Conservation (phyloP, 2,797 vertebrate species). For the Lagodon rhomboides region DNA sequence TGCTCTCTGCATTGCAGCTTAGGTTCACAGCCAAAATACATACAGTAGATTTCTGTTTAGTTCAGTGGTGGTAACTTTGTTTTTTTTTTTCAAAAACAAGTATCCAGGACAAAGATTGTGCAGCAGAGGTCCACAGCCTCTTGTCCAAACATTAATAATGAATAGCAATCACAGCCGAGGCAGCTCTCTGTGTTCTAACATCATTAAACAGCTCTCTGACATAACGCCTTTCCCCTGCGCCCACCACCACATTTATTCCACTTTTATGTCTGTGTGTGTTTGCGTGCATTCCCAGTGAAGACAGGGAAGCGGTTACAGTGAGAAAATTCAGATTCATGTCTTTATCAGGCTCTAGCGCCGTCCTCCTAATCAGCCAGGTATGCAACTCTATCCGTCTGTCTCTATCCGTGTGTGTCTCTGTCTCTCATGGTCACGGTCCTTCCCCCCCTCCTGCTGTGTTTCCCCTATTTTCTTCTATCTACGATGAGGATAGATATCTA, state of each 20-base stretch:
- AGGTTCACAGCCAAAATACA: slow-evolving; percentile 25
- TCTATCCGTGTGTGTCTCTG: slow-evolving; percentile 52
- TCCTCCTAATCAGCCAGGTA: slow-evolving; percentile 91
- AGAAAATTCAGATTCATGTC: slow-evolving; percentile 83
- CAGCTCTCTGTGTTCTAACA: slow-evolving; percentile 45
- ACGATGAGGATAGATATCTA: slow-evolving; percentile 57
- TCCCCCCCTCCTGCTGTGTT: slow-evolving; percentile 23
- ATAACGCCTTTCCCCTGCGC: slow-evolving; percentile 58
- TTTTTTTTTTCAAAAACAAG: slow-evolving; percentile 25
- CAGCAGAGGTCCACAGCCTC: slow-evolving; percentile 31
- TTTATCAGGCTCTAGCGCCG: slow-evolving; percentile 89
- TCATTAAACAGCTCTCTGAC: slow-evolving; percentile 62
- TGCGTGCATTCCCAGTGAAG: slow-evolving; percentile 58
- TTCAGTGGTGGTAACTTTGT: not conserved
- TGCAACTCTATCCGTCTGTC: slow-evolving; percentile 49
- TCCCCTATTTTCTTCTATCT: slow-evolving; percentile 44
- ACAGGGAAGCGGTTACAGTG: slow-evolving; percentile 47
- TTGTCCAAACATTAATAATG: slow-evolving; percentile 50
- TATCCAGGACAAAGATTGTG: slow-evolving; percentile 17
- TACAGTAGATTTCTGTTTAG: slow-evolving; percentile 3
- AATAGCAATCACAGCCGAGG: slow-evolving; percentile 30
- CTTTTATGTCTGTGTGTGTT: slow-evolving; percentile 60
- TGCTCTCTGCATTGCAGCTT: slow-evolving; percentile 66
- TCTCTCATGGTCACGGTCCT: slow-evolving; percentile 41
- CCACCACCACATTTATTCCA: slow-evolving; percentile 63